Conservation (phyloP, 2,113 vertebrate species). For the Microtus ochrogaster region DNA sequence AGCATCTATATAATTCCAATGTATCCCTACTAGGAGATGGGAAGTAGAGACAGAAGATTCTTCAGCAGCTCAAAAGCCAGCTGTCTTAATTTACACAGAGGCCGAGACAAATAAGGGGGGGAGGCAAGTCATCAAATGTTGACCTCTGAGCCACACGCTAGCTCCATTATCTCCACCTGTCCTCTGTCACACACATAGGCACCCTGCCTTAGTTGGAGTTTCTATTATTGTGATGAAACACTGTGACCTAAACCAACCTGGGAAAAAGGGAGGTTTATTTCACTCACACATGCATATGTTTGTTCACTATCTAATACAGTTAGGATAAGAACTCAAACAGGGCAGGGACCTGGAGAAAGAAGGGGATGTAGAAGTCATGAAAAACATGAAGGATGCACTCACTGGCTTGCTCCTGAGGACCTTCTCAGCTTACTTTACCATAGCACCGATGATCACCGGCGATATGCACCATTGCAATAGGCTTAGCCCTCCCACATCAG, state of each 20-base stretch:
- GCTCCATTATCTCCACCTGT: not conserved
- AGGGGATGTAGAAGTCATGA: not conserved
- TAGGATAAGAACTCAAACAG: not conserved
- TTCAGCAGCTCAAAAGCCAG: not conserved
- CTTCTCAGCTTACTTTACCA: not conserved
- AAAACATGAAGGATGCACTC: not conserved
- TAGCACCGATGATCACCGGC: not conserved
- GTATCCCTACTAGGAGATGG: too few species aligned
- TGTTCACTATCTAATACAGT: not conserved
- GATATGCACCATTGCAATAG: not conserved
- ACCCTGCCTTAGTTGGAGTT: not conserved
- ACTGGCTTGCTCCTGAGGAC: not conserved
- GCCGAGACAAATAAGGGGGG: not conserved
- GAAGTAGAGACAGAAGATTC: not conserved
- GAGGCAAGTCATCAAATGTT: too few species aligned
- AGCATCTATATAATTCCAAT: not conserved
- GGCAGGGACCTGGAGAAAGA: not conserved
- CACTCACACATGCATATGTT: not conserved
- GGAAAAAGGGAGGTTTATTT: not conserved
- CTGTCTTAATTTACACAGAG: not conserved
- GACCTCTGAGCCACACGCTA: not conserved
- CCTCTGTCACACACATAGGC: not conserved
- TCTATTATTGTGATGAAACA: not conserved
- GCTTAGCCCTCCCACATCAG: not conserved
- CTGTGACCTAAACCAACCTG: not conserved